Percentiles rank a stretch among this genome's conserved stretches.
Conservation (phyloP, 2,797 vertebrate species). For the Schizothorax lantsangensis region DNA sequence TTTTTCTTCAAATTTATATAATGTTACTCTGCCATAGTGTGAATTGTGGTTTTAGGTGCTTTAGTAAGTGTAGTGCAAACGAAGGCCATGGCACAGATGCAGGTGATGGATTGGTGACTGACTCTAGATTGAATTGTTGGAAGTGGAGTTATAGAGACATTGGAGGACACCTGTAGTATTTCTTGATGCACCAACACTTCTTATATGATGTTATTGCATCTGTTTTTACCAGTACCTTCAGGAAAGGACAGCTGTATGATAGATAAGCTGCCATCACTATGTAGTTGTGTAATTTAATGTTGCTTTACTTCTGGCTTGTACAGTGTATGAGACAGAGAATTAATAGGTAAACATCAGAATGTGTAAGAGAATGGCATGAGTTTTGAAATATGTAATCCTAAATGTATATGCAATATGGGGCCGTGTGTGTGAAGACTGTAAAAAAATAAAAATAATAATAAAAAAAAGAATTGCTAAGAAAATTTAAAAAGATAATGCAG, state of each 20-base stretch:
- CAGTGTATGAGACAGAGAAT: not conserved
- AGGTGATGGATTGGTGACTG: not conserved
- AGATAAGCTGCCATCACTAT: too few relatives aligned
- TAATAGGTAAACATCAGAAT: not conserved
- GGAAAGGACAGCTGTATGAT: not conserved
- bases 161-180: not conserved
- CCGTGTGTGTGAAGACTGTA: not conserved
- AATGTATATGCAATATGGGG: not conserved
- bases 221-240: conserved; percentile 22
- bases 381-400: not conserved
- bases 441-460: not conserved
- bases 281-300: not conserved
- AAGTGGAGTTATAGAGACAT: not conserved
- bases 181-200: not conserved
- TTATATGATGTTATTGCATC: not conserved
- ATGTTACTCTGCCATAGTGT: not conserved
- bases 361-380: not conserved
- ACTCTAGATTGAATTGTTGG: not conserved
- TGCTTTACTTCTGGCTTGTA: not conserved
- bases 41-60: not conserved
- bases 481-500: not conserved
- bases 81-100: not conserved
- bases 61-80: not conserved
- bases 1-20: not conserved
- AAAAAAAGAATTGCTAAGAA: not conserved